phyloP scores from a whole-genome alignment of 2,113 vertebrate species.

The Nothocercus nigrocapillus region DNA sequence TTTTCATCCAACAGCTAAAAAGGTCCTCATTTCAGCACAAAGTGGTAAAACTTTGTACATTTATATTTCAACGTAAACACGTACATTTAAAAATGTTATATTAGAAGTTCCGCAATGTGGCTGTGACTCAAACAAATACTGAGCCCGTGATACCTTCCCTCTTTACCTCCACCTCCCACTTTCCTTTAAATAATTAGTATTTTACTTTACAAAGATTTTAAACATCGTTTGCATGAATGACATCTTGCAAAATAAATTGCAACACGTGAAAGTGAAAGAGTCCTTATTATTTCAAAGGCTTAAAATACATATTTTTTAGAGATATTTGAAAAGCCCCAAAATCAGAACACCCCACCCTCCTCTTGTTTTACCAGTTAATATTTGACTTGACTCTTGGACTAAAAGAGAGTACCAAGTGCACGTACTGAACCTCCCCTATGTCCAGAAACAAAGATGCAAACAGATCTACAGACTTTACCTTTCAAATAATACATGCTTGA shows the following conservation, averaged over 20 bases:
- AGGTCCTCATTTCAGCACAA: neutral
- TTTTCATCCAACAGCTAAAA: neutral
- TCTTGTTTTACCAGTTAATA: slow-evolving; percentile 41
- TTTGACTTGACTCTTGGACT: slow-evolving; percentile 42
- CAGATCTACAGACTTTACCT: neutral
- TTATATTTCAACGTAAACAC: neutral
- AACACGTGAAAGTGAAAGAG: neutral
- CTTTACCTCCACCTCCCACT: neutral
- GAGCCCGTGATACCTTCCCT: neutral
- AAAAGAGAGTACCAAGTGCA: neutral
- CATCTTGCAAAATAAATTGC: neutral
- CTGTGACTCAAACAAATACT: neutral
- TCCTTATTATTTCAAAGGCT: neutral
- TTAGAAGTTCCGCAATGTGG: neutral
- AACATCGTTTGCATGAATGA: neutral
- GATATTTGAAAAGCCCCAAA: neutral
- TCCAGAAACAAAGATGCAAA: neutral
- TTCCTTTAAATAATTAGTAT: neutral
- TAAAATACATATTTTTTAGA: neutral
- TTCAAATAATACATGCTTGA: neutral
- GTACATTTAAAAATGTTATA: neutral
- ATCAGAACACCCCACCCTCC: neutral
- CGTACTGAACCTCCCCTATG: neutral
- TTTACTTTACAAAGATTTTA: neutral
- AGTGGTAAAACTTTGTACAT: neutral